Evolutionary conservation across 2,888 invertebrate genomes (phyloP), one percentile per base, ranked within the genome.

Genomic region (Hirtodrosophila alboralis): DNA sequence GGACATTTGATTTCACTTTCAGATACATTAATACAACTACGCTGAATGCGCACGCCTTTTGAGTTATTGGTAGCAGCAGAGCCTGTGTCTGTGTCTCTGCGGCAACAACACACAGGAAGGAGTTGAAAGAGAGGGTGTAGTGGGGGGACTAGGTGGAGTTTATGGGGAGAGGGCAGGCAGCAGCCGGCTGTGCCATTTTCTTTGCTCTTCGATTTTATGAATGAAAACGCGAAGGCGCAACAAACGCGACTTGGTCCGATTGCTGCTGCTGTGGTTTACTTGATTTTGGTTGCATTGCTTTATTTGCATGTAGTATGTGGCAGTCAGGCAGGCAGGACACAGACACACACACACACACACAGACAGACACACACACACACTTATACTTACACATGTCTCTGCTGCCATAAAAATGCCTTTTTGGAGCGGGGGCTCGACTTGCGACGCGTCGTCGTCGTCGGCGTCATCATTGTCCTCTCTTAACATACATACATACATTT

Each of bases 121-220:
- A 16, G 14, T 36, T 7, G n/a, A n/a, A 33, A 31, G 48, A 4
- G 4, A 7, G 21, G 7, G 18, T 8, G 21, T n/a, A n/a, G n/a
- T n/a, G n/a, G n/a, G n/a, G n/a, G n/a, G n/a, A n/a, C n/a, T n/a
- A n/a, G n/a, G n/a, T n/a, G n/a, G n/a, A n/a, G n/a, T n/a, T n/a
- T n/a, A 12, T 12, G 26, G 10, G 28, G 9, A 12, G 38, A 8
- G 13, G 38, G 31, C 31, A 12, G 54, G 47, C 48, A 13, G 36
- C 75, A 62, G 74, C 74, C 59, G 59, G 66, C 78, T 74, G 62
- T 67, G 57, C 68, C 78, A 71, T 84, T 84, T 79, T 84, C 80
- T 79, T 80, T 79, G 64, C 80, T 85, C 86, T 80, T 80, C 86
- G 80, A 79, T 79, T 79, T 85, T 85, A 86, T 80, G 86, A 85